Base-by-base conservation (phyloP, 2,797 vertebrate genomes). In the Pangasius krempfi region DNA sequence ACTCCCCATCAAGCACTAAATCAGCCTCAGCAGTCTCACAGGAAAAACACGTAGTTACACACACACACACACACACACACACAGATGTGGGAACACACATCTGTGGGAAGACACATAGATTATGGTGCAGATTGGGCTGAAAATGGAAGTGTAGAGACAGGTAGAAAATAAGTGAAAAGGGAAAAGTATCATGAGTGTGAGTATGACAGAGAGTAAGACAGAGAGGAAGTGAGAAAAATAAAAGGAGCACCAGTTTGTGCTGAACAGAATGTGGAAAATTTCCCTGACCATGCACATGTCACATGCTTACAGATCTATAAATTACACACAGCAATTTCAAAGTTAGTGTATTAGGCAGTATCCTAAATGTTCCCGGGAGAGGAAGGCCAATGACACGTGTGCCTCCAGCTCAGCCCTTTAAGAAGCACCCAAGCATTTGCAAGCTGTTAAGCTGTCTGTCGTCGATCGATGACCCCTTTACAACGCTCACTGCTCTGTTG, bases 161-260 rank as follows among this genome's bases (percentile, higher is more conserved):
- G 85, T 75, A 90, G 90, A 90, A 91, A 92, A 90, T 86, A 62
- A 84, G 91, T 92, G 91, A 88, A 92, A 89, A 86, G 76, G 89
- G 86, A 89, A 91, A 90, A 89, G 52, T 9, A 84, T n/a, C 33
- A 40, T 18, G 33, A 91, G n/a, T 50, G n/a, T 40, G 33, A 84
- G 16, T 27, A 68, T 22, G n/a, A 75, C 40, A 47, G 12, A 58
- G 25, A 84, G 30, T 40, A 12, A 75, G 0, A 52, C n/a, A 44
- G 58, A 27, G 12, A 44, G 27, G 13, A 22, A 52, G 10, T 68
- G 6, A 44, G 33, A 81, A 25, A 82, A 83, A 8, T n/a, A 47
- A 82, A 82, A 62, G 0, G 9, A 3, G 4, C 13, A 14, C 52
- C 27, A 16, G 16, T 68, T 22, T 22, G 25, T 50, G 16, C 62